Percentiles rank a stretch among this genome's conserved stretches.
phyloP scores from a whole-genome alignment of 2,113 vertebrate genomes.

The Pongo pygmaeus region DNA sequence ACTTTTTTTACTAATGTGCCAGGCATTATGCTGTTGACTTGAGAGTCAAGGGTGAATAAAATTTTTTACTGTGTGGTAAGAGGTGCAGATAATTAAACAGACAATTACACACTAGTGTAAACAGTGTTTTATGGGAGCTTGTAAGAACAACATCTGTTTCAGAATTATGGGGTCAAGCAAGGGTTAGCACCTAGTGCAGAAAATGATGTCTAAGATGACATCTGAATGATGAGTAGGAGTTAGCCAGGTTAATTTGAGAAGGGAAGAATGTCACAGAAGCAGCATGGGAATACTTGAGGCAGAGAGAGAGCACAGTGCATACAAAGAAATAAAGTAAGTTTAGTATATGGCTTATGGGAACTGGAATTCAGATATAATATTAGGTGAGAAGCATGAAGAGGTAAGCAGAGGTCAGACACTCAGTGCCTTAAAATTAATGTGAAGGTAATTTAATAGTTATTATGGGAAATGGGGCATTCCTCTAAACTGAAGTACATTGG shows the following conservation, averaged over 20 bases:
- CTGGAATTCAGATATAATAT: not conserved
- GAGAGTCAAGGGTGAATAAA: not conserved
- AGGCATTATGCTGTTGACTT: not conserved
- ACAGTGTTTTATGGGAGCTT: not conserved
- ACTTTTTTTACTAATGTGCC: not conserved
- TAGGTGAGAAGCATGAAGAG: not conserved
- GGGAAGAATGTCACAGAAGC: not conserved
- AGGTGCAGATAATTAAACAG: not conserved
- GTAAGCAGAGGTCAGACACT: not conserved
- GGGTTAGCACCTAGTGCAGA: not conserved
- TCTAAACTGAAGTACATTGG: not conserved
- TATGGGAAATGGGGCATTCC: not conserved
- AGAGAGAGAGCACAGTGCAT: not conserved
- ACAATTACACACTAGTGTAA: not conserved
- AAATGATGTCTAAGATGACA: not conserved
- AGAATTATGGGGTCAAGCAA: not conserved
- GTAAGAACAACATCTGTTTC: conserved; percentile 46
- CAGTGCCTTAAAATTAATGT: not conserved
- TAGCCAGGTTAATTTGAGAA: not conserved
- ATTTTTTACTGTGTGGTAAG: not conserved
- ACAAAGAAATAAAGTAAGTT: not conserved
- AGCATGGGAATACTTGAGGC: not conserved
- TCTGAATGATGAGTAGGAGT: conserved; percentile 17
- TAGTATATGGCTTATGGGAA: not conserved
- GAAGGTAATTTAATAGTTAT: not conserved